Percentiles rank a stretch among this genome's conserved stretches.
Conservation (phyloP, 2,113 vertebrate genomes). For the Mesitornis unicolor region DNA sequence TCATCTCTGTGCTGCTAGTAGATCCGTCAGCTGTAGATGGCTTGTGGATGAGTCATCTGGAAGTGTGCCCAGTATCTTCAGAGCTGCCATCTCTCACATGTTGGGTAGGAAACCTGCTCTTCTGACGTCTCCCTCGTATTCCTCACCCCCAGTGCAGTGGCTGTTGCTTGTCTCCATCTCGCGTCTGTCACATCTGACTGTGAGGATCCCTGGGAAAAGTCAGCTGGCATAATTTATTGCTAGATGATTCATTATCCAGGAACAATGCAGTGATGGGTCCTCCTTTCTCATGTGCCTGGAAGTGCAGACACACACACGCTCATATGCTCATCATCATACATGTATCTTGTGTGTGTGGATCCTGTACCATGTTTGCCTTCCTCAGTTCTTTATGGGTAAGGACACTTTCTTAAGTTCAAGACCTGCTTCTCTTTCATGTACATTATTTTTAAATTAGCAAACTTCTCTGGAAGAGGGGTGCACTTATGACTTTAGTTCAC, state of each 20-base stretch:
- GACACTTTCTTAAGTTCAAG: background rate
- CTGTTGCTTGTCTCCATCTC: background rate
- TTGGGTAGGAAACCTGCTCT: background rate
- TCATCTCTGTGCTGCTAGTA: background rate
- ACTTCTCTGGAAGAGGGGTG: background rate
- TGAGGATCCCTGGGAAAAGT: background rate
- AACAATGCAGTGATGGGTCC: background rate
- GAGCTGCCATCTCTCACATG: background rate
- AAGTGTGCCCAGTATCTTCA: background rate
- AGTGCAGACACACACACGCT: background rate
- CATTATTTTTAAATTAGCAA: background rate
- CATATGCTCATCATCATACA: background rate
- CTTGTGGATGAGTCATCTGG: background rate
- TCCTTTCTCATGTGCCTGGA: background rate
- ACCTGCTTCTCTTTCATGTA: background rate
- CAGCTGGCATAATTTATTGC: background rate
- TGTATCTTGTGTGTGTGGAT: background rate
- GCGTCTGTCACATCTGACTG: fast-evolving
- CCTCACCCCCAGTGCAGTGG: background rate
- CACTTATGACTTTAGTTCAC: background rate
- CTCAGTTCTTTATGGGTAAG: background rate
- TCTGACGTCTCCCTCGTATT: background rate
- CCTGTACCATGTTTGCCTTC: background rate
- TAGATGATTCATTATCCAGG: background rate
- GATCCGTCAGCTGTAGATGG: background rate